Conservation (phyloP, 2,113 vertebrate species). For the Ammospiza caudacuta region DNA sequence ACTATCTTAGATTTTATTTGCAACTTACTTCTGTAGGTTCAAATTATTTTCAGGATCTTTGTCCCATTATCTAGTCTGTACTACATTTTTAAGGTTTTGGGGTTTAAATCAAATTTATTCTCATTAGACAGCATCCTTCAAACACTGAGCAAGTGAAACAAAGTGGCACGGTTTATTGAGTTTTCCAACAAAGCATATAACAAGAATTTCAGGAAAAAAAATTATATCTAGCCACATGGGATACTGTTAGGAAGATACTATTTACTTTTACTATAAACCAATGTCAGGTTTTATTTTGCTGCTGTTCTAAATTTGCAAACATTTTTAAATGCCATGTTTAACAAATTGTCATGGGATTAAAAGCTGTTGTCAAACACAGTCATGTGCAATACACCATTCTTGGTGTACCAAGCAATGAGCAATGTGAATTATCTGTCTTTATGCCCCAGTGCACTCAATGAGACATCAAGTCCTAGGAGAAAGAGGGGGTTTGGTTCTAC, state of each 20-base stretch:
- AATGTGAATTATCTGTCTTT: not conserved
- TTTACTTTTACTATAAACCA: not conserved
- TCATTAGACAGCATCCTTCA: not conserved
- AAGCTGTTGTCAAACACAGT: not conserved
- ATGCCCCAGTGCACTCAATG: not conserved
- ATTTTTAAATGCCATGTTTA: not conserved
- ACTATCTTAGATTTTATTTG: not conserved
- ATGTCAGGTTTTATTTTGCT: not conserved
- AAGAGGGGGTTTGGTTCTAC: not conserved
- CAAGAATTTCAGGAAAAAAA: not conserved
- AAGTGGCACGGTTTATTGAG: not conserved
- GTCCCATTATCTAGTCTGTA: not conserved
- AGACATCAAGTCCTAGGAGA: not conserved
- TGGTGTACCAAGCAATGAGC: rapidly evolving
- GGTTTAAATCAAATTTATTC: not conserved
- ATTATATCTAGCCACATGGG: not conserved
- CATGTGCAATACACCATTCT: not conserved
- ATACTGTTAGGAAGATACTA: not conserved
- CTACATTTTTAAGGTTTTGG: not conserved
- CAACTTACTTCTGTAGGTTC: not conserved
- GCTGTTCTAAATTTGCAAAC: not conserved
- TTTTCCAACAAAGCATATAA: not conserved
- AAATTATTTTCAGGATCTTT: not conserved
- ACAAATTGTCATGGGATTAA: not conserved
- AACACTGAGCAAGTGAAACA: not conserved